Base-by-base conservation (phyloP, 2,113 vertebrate species). In the Scomber scombrus region DNA sequence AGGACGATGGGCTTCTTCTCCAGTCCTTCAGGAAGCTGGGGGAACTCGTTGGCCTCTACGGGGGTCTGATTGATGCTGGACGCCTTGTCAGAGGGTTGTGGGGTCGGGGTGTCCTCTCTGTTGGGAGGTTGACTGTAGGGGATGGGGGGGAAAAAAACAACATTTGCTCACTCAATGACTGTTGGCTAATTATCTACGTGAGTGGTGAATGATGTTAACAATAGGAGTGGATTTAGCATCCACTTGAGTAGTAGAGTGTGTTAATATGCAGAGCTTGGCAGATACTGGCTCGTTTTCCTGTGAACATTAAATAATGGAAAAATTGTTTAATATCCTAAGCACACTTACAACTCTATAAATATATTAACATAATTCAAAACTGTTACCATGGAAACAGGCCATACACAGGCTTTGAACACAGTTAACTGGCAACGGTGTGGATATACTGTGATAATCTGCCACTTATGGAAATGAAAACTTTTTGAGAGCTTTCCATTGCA, bases 1-100 rank as follows among this genome's bases (percentile, higher is more conserved):
- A 99, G 96, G 46, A 99, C 97, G 2, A 99, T 96, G 18, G 98
- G 97, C 89, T 99, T 99, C 92, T 99, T 99, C 80, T 99, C 98
- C 80, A 99, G 93, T 51, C 98, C 98, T 86, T 99, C 98, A 0
- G 98, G 98, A 23, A 99, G 95, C 92, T 99, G 98, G 1, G 98
- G 98, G 92, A 99, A 99, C 82, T 98, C 97, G 70, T 96, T 99
- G 55, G 98, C 97, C 91, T 99, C 98, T 2, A 99, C 81, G 0
- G 98, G 98, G 0, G 97, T 99, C 78, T 99, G 98, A 87, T 97
- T 98, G 87, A 98, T 94, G 85, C 97, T 99, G 18, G 97, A 96
- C 0, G 96, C 96, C 90, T 97, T 97, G 80, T 99, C 98, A 0
- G 96, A 96, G 62, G 96, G 96, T 71, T 97, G 93, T 0, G 97